Evolutionary conservation across 2,797 vertebrate genomes (phyloP), one percentile per base, ranked within the genome.

Genomic region (Gallinago stenura): DNA sequence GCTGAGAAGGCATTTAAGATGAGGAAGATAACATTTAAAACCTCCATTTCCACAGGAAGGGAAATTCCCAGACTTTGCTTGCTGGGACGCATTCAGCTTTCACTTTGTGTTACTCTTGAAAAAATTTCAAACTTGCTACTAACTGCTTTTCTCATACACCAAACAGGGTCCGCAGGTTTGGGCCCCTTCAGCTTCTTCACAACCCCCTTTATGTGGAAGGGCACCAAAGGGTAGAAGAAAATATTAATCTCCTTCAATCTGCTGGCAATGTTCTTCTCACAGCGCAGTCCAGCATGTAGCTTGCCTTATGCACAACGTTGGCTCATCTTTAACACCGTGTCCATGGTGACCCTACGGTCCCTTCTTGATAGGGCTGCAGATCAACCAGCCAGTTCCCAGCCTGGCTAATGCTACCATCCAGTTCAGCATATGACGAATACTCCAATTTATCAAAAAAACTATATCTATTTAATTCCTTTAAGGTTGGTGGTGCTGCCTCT

Each of bases 1-100:
- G n/a, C 48, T 85, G 71, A 85, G 79, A 91, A 95, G 37, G 68
- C 72, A 73, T 85, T 89, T 68, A 83, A 89, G 82, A 85, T 80
- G 39, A 73, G 33, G 51, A 84, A 53, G 82, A 80, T 85, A 93
- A 85, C 12, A 22, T 77, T 73, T 83, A 89, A 91, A 89, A 30
- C 28, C 43, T 89, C 75, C 39, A 45, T 73, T 91, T 24, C 68
- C 60, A 91, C 22, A 86, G 65, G 45, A 94, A 9, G 33, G 68
- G 71, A 87, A 95, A 89, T 71, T 86, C 71, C 76, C 72, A 57
- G 43, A 61, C 25, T 79, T 53, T 5, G 45, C 82, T 73, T 92
- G 60, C 82, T 83, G 68, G 41, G 68, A 80, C 39, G 24, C 35
- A 85, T 87, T 66, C 75, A 83, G n/a, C 43, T 83, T 78, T 82